Evolutionary conservation across 2,113 vertebrate species (phyloP).

Genomic region (Triplophysa rosa): DNA sequence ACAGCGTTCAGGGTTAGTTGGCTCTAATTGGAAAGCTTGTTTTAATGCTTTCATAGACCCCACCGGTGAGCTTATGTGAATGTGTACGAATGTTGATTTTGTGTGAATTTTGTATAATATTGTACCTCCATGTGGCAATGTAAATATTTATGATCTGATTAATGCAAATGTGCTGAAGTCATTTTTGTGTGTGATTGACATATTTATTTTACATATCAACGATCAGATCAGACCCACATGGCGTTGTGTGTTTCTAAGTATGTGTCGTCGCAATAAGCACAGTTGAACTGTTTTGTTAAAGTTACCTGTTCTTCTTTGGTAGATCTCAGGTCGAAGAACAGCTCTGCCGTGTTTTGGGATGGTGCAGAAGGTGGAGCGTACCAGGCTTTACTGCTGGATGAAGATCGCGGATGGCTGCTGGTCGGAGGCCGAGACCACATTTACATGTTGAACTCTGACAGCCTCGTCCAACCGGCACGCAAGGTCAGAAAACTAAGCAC

Average conservation of each 20-base stretch:
- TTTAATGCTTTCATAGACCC: constrained; percentile 64
- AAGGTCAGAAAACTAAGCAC: constrained; percentile 67
- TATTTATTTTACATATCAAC: constrained; percentile 46
- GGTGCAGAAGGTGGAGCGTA: constrained; percentile 68
- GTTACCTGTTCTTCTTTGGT: constrained; percentile 11
- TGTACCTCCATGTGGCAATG: constrained; percentile 35
- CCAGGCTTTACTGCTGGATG: constrained; percentile 79
- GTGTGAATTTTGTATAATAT: constrained; percentile 33
- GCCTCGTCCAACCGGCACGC: constrained; percentile 65
- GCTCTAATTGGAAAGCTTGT: constrained; percentile 58
- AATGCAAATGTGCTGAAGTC: constrained; percentile 35
- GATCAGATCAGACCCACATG: constrained; percentile 2
- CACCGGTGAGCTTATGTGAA: constrained; percentile 27
- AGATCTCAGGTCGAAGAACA: constrained; percentile 78
- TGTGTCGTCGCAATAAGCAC: too few species aligned
- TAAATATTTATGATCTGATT: constrained; percentile 27
- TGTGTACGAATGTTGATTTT: constrained; percentile 37
- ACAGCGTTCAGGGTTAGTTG: constrained; percentile 59
- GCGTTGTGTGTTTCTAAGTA: too few species aligned
- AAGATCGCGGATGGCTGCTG: constrained; percentile 82
- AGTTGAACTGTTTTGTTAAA: too few species aligned
- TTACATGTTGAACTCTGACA: constrained; percentile 79
- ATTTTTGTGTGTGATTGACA: constrained; percentile 40
- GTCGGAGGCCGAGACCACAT: constrained; percentile 82
- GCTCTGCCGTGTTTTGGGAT: constrained; percentile 71